A percentile compares a stretch with the other conserved stretches of the same genome.
phyloP scores from a whole-genome alignment of 2,797 vertebrate genomes.

The Xerus rutilus region DNA sequence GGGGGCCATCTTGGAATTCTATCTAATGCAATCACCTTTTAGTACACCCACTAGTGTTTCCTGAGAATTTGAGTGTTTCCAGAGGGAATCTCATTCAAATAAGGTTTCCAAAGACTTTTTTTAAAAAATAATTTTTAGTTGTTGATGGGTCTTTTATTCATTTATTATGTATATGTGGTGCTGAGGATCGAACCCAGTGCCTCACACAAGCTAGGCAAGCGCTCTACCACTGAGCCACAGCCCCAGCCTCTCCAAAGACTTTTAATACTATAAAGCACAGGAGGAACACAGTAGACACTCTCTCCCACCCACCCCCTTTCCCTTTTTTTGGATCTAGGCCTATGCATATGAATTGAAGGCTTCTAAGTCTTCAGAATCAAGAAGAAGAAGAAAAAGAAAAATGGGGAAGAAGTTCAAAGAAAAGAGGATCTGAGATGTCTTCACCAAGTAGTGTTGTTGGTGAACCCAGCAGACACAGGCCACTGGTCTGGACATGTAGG shows the following conservation, averaged over 20 bases:
- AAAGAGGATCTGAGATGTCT: neutral
- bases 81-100: neutral
- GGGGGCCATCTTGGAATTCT: neutral
- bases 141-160: too few species aligned
- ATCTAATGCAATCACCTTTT: neutral
- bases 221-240: too few species aligned
- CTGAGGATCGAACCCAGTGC: too few species aligned
- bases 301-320: fast-evolving
- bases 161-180: too few species aligned
- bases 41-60: neutral
- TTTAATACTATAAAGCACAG: neutral
- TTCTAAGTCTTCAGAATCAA: neutral
- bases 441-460: neutral
- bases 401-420: neutral
- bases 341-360: neutral
- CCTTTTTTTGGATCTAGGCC: neutral
- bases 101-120: neutral
- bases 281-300: neutral
- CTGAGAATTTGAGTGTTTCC: neutral
- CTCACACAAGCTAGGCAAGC: too few species aligned
- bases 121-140: too few species aligned
- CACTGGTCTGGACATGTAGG: fast-evolving
- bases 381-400: neutral
- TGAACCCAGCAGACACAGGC: neutral
- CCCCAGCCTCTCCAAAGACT: too few species aligned